phyloP scores from a whole-genome alignment of 2,797 vertebrate species.

The Galago senegalensis region DNA sequence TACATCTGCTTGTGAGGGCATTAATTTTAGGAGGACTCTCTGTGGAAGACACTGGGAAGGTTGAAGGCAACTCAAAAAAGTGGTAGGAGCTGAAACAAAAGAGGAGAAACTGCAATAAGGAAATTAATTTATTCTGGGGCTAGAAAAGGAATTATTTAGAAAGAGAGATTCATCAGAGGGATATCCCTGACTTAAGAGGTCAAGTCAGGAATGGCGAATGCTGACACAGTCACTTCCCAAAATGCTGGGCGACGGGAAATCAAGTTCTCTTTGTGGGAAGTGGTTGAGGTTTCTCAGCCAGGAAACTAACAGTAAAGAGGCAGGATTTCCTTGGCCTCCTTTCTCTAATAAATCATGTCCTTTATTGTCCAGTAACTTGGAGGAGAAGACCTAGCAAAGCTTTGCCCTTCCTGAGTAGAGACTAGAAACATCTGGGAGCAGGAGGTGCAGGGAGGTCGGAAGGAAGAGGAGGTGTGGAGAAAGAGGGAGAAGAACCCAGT shows the following conservation, averaged over 20 bases:
- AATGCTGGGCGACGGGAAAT: slow-evolving; percentile 55
- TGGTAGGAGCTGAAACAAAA: not conserved
- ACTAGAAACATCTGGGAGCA: slow-evolving; percentile 79
- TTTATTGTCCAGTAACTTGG: slow-evolving; percentile 80
- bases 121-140: not conserved
- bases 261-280: slow-evolving; percentile 74
- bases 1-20: not conserved
- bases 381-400: slow-evolving; percentile 63
- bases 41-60: not conserved
- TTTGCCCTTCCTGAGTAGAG: slow-evolving; percentile 71
- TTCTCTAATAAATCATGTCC: slow-evolving; percentile 80
- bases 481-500: not conserved
- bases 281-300: slow-evolving; percentile 74
- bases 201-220: not conserved
- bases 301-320: slow-evolving; percentile 77
- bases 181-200: not conserved
- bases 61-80: not conserved
- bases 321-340: slow-evolving; percentile 78
- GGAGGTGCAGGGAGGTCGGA: not conserved
- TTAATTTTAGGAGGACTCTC: not conserved
- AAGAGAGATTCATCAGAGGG: not conserved
- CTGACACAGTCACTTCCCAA: slow-evolving; percentile 23
- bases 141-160: not conserved
- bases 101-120: not conserved
- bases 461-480: not conserved